phyloP scores from a whole-genome alignment of 2,113 vertebrate species.

The Fregata magnificens region DNA sequence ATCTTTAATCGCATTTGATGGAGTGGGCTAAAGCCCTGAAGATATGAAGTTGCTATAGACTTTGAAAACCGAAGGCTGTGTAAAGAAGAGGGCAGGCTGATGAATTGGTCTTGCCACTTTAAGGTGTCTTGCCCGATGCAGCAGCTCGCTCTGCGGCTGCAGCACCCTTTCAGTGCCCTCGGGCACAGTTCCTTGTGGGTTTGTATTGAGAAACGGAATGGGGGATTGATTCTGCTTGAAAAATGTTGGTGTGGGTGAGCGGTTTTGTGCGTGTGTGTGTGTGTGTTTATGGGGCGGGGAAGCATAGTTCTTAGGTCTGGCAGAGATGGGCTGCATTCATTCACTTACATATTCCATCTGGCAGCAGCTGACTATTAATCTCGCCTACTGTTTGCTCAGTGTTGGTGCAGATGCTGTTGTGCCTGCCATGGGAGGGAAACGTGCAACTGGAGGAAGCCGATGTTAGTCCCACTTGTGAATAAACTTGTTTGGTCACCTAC shows the following conservation, averaged over 20 bases:
- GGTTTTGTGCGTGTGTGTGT: not conserved
- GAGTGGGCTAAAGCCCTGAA: not conserved
- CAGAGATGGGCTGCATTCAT: not conserved
- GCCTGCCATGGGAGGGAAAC: not conserved
- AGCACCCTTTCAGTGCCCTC: not conserved
- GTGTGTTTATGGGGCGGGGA: fast-evolving
- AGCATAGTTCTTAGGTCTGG: not conserved
- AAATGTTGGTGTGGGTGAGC: not conserved
- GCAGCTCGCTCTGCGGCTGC: fast-evolving
- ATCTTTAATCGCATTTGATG: fast-evolving
- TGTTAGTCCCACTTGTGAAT: not conserved
- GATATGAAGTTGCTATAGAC: not conserved
- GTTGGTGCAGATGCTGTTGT: not conserved
- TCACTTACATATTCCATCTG: not conserved
- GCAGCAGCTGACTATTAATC: not conserved
- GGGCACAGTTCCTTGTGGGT: not conserved
- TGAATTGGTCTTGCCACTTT: not conserved
- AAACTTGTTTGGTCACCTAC: not conserved
- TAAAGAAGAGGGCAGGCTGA: not conserved
- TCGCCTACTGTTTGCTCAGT: not conserved
- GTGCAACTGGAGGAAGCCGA: not conserved
- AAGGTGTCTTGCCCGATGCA: not conserved
- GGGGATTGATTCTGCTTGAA: not conserved
- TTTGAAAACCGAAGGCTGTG: not conserved
- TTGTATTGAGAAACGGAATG: not conserved